phyloP scores from a whole-genome alignment of 2,888 invertebrate species.

The Napeogenes sylphis region DNA sequence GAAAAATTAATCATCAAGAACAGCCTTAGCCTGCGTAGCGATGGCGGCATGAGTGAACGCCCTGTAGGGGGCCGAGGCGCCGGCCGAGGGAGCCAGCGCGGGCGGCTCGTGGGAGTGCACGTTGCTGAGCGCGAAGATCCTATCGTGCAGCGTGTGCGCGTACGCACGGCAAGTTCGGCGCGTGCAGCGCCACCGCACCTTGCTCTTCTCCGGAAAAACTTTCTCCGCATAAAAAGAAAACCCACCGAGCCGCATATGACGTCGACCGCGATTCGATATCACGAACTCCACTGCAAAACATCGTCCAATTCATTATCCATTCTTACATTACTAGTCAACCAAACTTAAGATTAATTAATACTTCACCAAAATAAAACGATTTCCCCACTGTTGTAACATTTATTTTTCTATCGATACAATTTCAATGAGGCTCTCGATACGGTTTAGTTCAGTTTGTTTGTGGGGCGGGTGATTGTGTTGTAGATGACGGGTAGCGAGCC shows the following conservation, averaged over 20 bases:
- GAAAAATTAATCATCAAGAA: slow-evolving; percentile 54
- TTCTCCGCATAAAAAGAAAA: slow-evolving; percentile 76
- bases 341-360: too few relatives aligned
- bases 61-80: slow-evolving; percentile 38
- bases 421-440: slow-evolving; percentile 68
- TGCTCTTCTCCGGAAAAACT: slow-evolving; percentile 72
- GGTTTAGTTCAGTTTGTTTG: slow-evolving; percentile 46
- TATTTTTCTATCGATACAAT: slow-evolving; percentile 42
- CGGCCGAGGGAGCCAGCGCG: slow-evolving; percentile 36
- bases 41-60: slow-evolving; percentile 40
- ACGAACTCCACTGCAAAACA: slow-evolving; percentile 76
- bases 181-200: slow-evolving; percentile 75
- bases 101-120: slow-evolving; percentile 71
- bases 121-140: slow-evolving; percentile 71
- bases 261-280: slow-evolving; percentile 73
- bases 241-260: slow-evolving; percentile 72
- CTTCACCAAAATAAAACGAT: not conserved
- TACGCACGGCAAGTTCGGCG: slow-evolving; percentile 73
- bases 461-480: slow-evolving; percentile 55
- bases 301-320: slow-evolving; percentile 46
- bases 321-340: slow-evolving; percentile 16
- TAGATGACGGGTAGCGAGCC: slow-evolving; percentile 44
- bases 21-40: slow-evolving; percentile 53
- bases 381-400: slow-evolving; percentile 1
- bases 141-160: slow-evolving; percentile 72